These are phyloP conservation scores for Burhinus bistriatus DNA, from an alignment of 2,113 vertebrate species.

Conservation along the genomic window DNA sequence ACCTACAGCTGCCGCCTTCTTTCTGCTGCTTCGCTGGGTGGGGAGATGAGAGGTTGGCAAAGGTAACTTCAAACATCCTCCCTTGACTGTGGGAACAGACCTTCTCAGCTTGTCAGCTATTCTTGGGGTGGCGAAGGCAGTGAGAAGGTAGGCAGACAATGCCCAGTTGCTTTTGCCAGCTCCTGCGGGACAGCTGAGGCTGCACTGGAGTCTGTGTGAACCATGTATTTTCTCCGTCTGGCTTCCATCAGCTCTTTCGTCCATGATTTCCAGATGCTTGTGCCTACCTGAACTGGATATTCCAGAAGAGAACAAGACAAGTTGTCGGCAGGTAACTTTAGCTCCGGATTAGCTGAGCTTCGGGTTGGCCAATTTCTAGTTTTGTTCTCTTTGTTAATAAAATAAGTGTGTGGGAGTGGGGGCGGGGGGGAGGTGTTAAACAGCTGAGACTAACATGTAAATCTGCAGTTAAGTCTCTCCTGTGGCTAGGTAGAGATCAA, in stretches of 20 bases:
- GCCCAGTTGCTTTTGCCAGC: not conserved
- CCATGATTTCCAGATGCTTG: not conserved
- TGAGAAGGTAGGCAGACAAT: not conserved
- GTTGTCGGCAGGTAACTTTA: not conserved
- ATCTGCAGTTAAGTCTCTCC: not conserved
- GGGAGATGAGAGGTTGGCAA: not conserved
- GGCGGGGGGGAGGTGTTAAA: not conserved
- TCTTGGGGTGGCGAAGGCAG: not conserved
- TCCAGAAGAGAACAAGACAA: not conserved
- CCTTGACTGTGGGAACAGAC: not conserved
- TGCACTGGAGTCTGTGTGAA: not conserved
- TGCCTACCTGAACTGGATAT: not conserved
- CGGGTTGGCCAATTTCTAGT: not conserved
- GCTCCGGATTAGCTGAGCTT: not conserved
- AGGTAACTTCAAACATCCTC: not conserved
- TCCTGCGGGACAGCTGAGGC: not conserved
- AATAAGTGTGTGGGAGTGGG: not conserved
- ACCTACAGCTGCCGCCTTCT: not conserved
- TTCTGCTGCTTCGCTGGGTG: fast-evolving
- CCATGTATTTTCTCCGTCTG: not conserved
- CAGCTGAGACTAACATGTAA: not conserved
- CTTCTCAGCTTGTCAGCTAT: not conserved
- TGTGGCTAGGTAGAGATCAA: not conserved
- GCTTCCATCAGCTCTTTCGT: not conserved
- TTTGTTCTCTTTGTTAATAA: not conserved